Base-by-base conservation (phyloP, 2,113 vertebrate genomes). In the Chrysochloris asiatica region DNA sequence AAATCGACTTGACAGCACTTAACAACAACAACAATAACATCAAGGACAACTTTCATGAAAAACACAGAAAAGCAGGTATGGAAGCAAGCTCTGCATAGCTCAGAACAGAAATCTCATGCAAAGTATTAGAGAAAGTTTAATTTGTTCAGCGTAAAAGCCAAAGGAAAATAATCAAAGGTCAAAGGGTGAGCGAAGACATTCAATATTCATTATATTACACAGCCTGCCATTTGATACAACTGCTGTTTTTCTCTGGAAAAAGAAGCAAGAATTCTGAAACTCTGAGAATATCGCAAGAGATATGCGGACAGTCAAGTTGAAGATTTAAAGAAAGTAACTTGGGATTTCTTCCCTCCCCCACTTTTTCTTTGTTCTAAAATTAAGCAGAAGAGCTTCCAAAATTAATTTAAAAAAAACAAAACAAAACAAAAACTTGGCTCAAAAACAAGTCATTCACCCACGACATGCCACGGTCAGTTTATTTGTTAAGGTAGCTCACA, bases 51-150 rank as follows among this genome's bases (percentile, higher is more conserved):
- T 75, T 19, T 54, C 41, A 81, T 71, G 92, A 93, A 85, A 91
- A 95, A 83, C 56, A 52, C 22, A 65, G 84, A 72, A 90, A 43
- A 88, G 95, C 80, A 92, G 90, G 90, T 87, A 43, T 56, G 88
- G n/a, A 93, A 89, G 95, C 79, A 95, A 97, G 97, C 93, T 94
- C 83, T 87, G 95, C 87, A 3, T 41, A 98, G 96, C 83, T 91
- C 69, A 95, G 88, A 95, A 95, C 73, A 93, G 86, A 96, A 91
- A 92, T 96, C 95, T 96, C 97, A 97, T 97, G 98, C 97, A 93
- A 97, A 97, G 94, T 93, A 94, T 95, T 95, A 96, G 95, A 93
- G 71, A 97, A 93, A 96, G 91, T 90, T 94, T 81, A 93, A 96
- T 94, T 92, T 33, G 72, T 77, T 97, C 89, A 83, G 88, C 85